Percentiles rank a stretch among this genome's conserved stretches.
phyloP scores from a whole-genome alignment of 2,888 invertebrate genomes.

The Entomobrya multifasciata region DNA sequence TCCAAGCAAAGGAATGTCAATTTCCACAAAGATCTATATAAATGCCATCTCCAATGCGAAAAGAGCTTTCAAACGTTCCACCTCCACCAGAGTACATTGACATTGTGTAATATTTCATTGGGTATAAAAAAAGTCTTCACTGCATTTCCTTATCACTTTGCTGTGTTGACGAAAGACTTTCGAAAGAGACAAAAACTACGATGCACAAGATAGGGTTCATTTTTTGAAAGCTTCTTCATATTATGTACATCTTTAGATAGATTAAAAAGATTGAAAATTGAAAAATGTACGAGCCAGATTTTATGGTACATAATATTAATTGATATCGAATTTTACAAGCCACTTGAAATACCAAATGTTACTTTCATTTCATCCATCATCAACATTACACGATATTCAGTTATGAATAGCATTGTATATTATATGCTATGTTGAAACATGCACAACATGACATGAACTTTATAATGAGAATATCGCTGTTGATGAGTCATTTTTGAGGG shows the following conservation, averaged over 20 bases:
- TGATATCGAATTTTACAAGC: slow-evolving; percentile 27
- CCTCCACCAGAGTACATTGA: slow-evolving; percentile 35
- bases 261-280: not conserved
- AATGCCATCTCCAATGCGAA: not conserved
- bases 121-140: too few relatives aligned
- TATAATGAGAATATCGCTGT: slow-evolving; percentile 59
- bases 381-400: slow-evolving; percentile 20
- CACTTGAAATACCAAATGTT: slow-evolving; percentile 41
- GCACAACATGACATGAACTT: slow-evolving; percentile 43
- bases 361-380: slow-evolving; percentile 54
- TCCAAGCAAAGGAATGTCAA: not conserved
- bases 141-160: not conserved
- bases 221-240: not conserved
- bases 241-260: not conserved
- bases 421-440: not conserved
- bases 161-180: slow-evolving; percentile 29
- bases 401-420: not conserved
- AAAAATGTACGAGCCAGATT: not conserved
- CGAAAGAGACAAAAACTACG: not conserved
- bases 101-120: slow-evolving; percentile 10
- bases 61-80: slow-evolving; percentile 45
- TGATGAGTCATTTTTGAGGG: slow-evolving; percentile 74
- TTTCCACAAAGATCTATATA: not conserved
- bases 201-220: not conserved
- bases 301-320: not conserved